Conservation (phyloP, 2,113 vertebrate species). For the Colistium nudipinnis region DNA sequence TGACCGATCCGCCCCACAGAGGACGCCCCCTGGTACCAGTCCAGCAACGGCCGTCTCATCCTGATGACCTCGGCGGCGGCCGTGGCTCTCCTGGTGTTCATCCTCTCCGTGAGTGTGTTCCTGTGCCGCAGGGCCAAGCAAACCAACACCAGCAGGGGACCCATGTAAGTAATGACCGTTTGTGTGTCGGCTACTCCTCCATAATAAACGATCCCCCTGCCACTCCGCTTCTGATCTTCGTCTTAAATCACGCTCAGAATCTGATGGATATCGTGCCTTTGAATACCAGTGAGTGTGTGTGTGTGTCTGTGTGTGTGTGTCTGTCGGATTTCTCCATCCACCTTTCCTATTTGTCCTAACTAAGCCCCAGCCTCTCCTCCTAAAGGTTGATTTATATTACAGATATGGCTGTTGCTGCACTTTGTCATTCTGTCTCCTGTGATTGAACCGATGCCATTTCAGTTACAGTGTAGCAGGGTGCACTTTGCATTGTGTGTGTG, state of each 20-base stretch:
- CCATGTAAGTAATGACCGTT: constrained; percentile 76
- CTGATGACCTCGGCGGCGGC: constrained; percentile 57
- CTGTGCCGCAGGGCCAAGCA: constrained; percentile 70
- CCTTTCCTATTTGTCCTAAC: constrained; percentile 39
- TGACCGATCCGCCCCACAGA: constrained; percentile 65
- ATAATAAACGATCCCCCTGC: constrained; percentile 2
- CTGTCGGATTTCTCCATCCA: constrained; percentile 22
- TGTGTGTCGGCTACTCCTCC: constrained; percentile 4
- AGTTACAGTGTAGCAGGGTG: constrained; percentile 6
- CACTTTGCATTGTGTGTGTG: constrained; percentile 11
- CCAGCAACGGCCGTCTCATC: constrained; percentile 60
- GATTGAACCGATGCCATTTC: constrained; percentile 54
- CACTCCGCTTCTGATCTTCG: constrained; percentile 11
- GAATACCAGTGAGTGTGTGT: constrained; percentile 1
- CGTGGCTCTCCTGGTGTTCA: constrained; percentile 54
- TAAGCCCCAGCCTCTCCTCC: constrained; percentile 24
- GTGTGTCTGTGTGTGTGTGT: constrained; percentile 10
- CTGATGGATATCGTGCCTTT: constrained; percentile 33
- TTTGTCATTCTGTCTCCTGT: constrained; percentile 60
- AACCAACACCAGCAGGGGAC: constrained; percentile 73
- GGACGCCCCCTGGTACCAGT: constrained; percentile 73
- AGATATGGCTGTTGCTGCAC: constrained; percentile 50
- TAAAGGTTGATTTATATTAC: constrained; percentile 51
- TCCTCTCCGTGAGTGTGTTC: constrained; percentile 65
- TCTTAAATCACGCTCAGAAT: constrained; percentile 38